Conservation (phyloP, 2,888 invertebrate genomes). For the Norana najaformis region DNA sequence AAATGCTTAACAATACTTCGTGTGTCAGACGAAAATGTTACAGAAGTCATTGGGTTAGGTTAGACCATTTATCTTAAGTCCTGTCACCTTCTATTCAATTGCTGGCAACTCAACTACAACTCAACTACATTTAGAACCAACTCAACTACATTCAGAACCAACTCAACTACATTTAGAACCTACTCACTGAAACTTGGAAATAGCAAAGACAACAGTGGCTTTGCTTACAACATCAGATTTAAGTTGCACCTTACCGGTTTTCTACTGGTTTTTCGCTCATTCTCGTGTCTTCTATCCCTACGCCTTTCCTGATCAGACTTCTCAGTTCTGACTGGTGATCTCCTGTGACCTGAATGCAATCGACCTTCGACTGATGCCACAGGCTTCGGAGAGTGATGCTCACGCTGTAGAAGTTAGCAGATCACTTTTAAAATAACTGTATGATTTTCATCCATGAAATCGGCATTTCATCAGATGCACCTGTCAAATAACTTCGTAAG, state of each 20-base stretch:
- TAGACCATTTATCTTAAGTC: not conserved
- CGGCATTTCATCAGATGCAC: too few species aligned
- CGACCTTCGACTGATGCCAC: not conserved
- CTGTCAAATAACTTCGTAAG: too few species aligned
- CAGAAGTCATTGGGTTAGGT: too few species aligned
- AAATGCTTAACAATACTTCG: too few species aligned
- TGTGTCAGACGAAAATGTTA: too few species aligned
- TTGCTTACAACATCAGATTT: not conserved
- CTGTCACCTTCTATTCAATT: not conserved
- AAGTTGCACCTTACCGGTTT: not conserved
- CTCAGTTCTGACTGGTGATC: not conserved
- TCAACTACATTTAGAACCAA: too few species aligned
- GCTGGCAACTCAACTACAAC: not conserved
- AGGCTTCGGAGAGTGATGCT: not conserved
- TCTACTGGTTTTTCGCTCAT: not conserved
- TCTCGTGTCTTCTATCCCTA: not conserved
- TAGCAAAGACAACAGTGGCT: not conserved
- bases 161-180: not conserved
- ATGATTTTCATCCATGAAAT: too few species aligned
- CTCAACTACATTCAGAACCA: not conserved
- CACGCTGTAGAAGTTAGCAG: not conserved
- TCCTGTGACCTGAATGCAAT: not conserved
- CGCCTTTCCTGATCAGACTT: not conserved
- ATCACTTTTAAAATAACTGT: too few species aligned
- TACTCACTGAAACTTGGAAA: not conserved